Evolutionary conservation across 1,140 invertebrate genomes (phyloP), one percentile per base, ranked within the genome.

Genomic region (Brachystomella parvula): DNA sequence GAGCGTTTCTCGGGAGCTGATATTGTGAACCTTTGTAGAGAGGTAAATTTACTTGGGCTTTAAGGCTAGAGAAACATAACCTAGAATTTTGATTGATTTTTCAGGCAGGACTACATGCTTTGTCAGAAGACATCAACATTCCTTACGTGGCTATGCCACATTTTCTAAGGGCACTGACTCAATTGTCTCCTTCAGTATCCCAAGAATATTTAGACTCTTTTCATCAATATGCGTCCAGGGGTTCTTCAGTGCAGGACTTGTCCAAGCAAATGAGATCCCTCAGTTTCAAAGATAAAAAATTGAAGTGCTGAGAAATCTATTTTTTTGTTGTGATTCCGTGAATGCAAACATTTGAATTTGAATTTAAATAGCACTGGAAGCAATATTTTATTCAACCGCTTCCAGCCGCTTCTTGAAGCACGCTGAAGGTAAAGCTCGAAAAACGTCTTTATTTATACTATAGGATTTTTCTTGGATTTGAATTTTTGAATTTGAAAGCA

Each of bases 1-100:
- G 78, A 84, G 32, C 77, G 79, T 24, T 90, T 83, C 76, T 90
- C 89, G 2, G 90, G 90, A 26, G 90, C 90, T 21, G 90, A 93
- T 76, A 75, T 90, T 47, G 81, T 85, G 64, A 84, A 83, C 73
- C 74, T 90, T 0, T 88, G 87, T 73, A 83, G 84, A 67, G 86
- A 89, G 77, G 84, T 83, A 74, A 73, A 73, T 12, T 3, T 21
- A 12, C 2, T 57, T 33, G 24, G n/a, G 9, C 3, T 61, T 32
- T 64, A 35, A 30, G 2, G 32, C 21, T 12, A 47, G 15, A 3
- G 19, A 21, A 21, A 32, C 6, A 26, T 31, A 17, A 19, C 19
- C n/a, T n/a, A n/a, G n/a, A 24, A 33, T 66, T 61, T n/a, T 32
- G 21, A 19, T 56, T 62, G 21, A 12, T 28, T 58, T 66, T 61